Evolutionary conservation across 2,113 vertebrate species (phyloP).

Genomic region (Nycticebus coucang): DNA sequence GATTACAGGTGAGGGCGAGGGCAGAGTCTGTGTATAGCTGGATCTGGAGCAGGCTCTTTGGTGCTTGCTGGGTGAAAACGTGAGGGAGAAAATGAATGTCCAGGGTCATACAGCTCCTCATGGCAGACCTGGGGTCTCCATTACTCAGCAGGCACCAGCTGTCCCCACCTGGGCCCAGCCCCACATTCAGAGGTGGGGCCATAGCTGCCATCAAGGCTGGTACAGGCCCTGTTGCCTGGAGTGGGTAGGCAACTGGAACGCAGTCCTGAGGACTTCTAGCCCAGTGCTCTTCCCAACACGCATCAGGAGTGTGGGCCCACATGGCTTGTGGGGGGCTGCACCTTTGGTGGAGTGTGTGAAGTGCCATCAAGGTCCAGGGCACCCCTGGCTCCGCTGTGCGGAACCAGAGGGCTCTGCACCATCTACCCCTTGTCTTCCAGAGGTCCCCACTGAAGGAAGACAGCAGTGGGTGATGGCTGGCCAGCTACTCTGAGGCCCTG

Average conservation of each 20-base stretch:
- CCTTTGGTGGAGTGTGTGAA: not conserved
- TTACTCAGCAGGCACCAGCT: not conserved
- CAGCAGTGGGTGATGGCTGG: not conserved
- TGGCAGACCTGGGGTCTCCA: not conserved
- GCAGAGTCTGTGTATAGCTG: too few species aligned
- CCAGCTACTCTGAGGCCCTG: not conserved
- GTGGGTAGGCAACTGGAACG: too few species aligned
- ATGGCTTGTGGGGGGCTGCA: rapidly evolving
- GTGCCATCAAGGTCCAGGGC: not conserved
- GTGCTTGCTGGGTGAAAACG: not conserved
- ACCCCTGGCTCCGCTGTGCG: not conserved
- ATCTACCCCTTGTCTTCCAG: not conserved
- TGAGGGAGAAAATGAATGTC: not conserved
- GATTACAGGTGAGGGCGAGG: rapidly evolving
- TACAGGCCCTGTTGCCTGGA: not conserved
- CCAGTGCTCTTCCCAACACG: not conserved
- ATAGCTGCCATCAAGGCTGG: rapidly evolving
- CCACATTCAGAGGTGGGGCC: not conserved
- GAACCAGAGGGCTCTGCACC: not conserved
- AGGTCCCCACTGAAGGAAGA: not conserved
- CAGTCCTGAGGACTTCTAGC: not conserved
- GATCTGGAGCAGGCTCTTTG: not conserved
- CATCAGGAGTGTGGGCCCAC: not conserved
- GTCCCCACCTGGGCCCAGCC: not conserved
- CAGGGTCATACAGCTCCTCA: rapidly evolving